A percentile compares a stretch with the other conserved stretches of the same genome.
Evolutionary conservation across 2,888 invertebrate species (phyloP).

Genomic region (Plemyria rubiginata): DNA sequence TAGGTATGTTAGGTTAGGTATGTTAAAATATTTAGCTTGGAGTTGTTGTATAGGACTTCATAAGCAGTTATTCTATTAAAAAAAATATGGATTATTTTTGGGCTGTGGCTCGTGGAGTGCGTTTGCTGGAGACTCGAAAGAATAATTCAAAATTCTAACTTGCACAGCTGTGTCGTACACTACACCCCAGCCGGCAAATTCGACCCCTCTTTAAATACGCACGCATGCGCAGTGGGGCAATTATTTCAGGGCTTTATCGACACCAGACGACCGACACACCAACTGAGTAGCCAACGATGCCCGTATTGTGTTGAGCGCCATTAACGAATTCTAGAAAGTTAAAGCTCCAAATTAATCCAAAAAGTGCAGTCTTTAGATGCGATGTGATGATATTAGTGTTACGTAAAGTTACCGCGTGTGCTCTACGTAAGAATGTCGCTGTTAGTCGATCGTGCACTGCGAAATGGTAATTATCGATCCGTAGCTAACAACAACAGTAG

Average conservation of each 20-base stretch:
- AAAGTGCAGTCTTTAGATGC: conserved; percentile 48
- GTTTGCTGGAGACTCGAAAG: conserved; percentile 19
- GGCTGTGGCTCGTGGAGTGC: not conserved
- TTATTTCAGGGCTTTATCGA: conserved; percentile 62
- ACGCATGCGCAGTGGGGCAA: conserved; percentile 79
- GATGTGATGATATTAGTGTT: conserved; percentile 68
- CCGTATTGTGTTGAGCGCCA: conserved; percentile 60
- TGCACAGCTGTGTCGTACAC: conserved; percentile 77
- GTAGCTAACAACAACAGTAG: conserved; percentile 54
- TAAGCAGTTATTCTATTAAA: not conserved
- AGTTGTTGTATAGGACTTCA: not conserved
- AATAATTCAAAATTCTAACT: conserved; percentile 39
- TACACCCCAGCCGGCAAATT: conserved; percentile 69
- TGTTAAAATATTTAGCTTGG: not conserved
- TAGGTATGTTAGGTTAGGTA: not conserved
- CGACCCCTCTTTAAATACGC: conserved; percentile 74
- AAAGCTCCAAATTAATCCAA: conserved; percentile 41
- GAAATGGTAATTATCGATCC: conserved; percentile 82
- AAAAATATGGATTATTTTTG: not conserved
- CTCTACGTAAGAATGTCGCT: conserved; percentile 67
- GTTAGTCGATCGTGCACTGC: conserved; percentile 67
- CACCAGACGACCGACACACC: conserved; percentile 64
- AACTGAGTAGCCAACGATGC: conserved; percentile 69
- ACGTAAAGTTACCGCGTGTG: conserved; percentile 58
- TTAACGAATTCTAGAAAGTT: conserved; percentile 50